Base-by-base conservation (phyloP, 2,888 invertebrate genomes). In the Toxonevra muliebris region DNA sequence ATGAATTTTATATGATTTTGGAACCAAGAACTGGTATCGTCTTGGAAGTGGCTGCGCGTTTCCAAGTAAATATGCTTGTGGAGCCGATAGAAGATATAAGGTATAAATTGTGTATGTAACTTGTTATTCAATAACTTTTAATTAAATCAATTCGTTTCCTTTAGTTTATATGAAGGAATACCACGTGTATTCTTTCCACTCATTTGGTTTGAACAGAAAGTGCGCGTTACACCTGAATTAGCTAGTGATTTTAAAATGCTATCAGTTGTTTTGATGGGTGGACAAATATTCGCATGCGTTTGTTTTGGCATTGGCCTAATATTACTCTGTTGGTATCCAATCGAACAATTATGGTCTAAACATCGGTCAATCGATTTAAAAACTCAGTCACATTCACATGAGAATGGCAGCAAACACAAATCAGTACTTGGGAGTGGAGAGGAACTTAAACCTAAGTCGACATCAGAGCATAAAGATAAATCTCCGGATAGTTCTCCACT, bases 21-120 rank as follows among this genome's bases (percentile, higher is more conserved):
- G 93, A 94, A 79, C 93, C 94, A 68, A 89, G 86, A 73, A 89
- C 93, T 1, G 94, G 93, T 1, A 87, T 94, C 13, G 91, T 93
- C 0, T 76, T 95, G 11, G 90, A 92, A 70, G 93, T 94, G 0
- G 88, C 90, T 0, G 93, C 92, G 0, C 88, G 92, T 72, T 89
- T 95, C 61, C 95, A 95, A 84, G 87, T 94, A 62, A 95, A 95
- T 80, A 87, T 95, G 71, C 87, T 90, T 57, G 82, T 94, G 4
- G 90, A 91, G 69, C 90, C 92, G 1, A 88, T 88, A 66, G 80
- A 87, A 4, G 86, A 87, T 30, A 86, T 93, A n/a, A 82, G 85
- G 93, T 93, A 85, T 87, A 65, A 42, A 7, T 50, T 42, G 19
- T 41, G 11, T 15, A 40, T 40, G 13, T 60, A 17, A 17, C n/a